Evolutionary conservation across 2,888 invertebrate species (phyloP), one percentile per base, ranked within the genome.

Genomic region (Dryococelus australis): DNA sequence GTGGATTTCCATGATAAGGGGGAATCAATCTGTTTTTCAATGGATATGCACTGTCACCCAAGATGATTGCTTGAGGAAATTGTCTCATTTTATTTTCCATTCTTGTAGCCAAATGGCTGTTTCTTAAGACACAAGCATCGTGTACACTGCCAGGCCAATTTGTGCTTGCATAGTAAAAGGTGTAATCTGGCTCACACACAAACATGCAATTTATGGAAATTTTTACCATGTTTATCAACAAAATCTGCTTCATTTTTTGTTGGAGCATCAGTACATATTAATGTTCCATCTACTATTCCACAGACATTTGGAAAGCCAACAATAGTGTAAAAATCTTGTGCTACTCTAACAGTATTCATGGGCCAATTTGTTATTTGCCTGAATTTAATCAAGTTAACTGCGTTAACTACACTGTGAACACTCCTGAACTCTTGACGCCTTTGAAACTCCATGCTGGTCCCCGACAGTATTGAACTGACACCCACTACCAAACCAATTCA

Each of bases 31-130:
- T 12, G 65, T 65, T 65, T 65, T 65, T 65, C 65, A 65, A n/a
- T 65, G 65, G 65, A 65, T 65, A 65, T 65, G 65, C 65, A 65
- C 65, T 65, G 65, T 65, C 65, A 65, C 65, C 65, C 65, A 65
- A 20, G 10, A 65, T 65, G n/a, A 65, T 65, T 65, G n/a, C 65
- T 65, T 65, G 24, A 24, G 65, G 65, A 3, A 65, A 65, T 65
- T 8, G 65, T 65, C 65, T 65, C 65, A 8, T 12, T 65, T 24
- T 6, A 65, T 65, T 65, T 65, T 24, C 24, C 65, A 65, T 65
- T 65, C 65, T 65, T n/a, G 65, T 16, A 65, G 65, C 65, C 65
- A 65, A 65, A 8, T 0, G 6, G 24, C 65, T 65, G 24, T 65
- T 65, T 65, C 65, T 65, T 65, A 65, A 65, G 65, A 65, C 65